Conservation (phyloP, 2,797 vertebrate species). For the Podargus strigoides region DNA sequence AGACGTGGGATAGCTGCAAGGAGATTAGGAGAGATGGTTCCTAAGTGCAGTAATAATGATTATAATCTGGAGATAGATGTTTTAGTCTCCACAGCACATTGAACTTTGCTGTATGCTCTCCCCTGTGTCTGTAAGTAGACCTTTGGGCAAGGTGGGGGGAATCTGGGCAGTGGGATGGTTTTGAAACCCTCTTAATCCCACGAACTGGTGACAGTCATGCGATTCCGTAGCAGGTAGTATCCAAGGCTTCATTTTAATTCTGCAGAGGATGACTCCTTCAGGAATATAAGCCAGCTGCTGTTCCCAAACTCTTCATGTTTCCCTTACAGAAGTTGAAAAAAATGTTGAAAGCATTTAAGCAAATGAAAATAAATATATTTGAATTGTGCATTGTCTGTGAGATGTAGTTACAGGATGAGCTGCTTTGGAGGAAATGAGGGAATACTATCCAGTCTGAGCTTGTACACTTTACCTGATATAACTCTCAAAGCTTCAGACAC, state of each 20-base stretch:
- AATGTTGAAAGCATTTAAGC: not conserved
- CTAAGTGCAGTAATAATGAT: accelerated
- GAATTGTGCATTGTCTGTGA: not conserved
- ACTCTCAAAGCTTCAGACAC: not conserved
- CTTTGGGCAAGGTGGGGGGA: not conserved
- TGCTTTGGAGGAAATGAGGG: not conserved
- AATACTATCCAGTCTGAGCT: not conserved
- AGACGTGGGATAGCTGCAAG: not conserved
- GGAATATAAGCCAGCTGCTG: not conserved
- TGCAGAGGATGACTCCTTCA: not conserved
- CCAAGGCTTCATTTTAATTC: not conserved
- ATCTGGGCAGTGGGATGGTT: not conserved
- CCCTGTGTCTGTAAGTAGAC: not conserved
- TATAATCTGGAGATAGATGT: not conserved
- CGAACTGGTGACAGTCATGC: not conserved
- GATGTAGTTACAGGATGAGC: not conserved
- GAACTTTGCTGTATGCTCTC: accelerated
- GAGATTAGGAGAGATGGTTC: not conserved
- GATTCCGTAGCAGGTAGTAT: not conserved
- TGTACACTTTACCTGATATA: not conserved
- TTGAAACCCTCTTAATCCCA: not conserved
- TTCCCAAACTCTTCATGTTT: not conserved
- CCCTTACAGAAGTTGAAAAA: not conserved
- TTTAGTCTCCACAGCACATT: accelerated
- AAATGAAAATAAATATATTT: not conserved